A percentile compares a stretch with the other conserved stretches of the same genome.
These are phyloP conservation scores for Nectonema munidae DNA, from an alignment of 2,888 invertebrate species.

Conservation along the genomic window DNA sequence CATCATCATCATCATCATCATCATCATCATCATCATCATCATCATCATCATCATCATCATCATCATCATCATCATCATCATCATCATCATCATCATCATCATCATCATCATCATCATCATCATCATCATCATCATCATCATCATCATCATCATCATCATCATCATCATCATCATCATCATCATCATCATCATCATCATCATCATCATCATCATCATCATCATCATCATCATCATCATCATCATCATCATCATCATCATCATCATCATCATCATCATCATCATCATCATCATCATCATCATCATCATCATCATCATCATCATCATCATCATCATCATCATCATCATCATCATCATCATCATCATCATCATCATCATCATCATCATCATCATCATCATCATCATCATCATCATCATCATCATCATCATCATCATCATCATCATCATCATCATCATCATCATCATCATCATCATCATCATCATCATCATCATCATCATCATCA, in stretches of 20 bases:
- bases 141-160: conserved; percentile 5
- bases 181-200: conserved; percentile 5
- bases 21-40: conserved; percentile 5
- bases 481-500: conserved; percentile 5
- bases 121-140: conserved; percentile 5
- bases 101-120: conserved; percentile 5
- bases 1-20: conserved; percentile 5
- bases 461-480: conserved; percentile 5
- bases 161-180: conserved; percentile 5
- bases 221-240: conserved; percentile 5
- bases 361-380: conserved; percentile 5
- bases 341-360: conserved; percentile 5
- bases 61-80: conserved; percentile 5
- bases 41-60: conserved; percentile 5
- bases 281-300: conserved; percentile 5
- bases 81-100: conserved; percentile 5
- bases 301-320: conserved; percentile 5
- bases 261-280: conserved; percentile 5
- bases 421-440: conserved; percentile 5
- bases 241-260: conserved; percentile 5
- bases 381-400: conserved; percentile 5
- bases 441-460: conserved; percentile 5
- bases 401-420: conserved; percentile 5
- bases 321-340: conserved; percentile 5
- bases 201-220: conserved; percentile 5